These are phyloP conservation scores for Pocillopora meandrina DNA, from an alignment of 92 coral and sea anemone genomes.

Conservation along the genomic window DNA sequence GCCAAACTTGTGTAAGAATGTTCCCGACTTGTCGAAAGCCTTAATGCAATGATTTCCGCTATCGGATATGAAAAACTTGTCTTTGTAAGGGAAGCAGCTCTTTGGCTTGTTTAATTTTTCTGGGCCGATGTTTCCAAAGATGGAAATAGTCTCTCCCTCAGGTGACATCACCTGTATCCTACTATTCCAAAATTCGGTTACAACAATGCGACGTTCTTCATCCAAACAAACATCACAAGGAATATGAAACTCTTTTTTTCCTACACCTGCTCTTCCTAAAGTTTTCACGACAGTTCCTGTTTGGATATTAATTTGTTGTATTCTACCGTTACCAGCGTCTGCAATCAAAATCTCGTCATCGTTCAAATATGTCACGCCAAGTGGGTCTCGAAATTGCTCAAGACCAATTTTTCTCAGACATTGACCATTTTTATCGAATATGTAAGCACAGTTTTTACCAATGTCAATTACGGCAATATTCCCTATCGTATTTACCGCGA, in stretches of 20 bases:
- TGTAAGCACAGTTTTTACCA: neutral
- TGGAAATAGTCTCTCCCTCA: neutral
- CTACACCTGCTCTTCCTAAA: neutral
- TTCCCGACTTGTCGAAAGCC: neutral
- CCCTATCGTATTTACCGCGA: neutral
- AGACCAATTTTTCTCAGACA: neutral
- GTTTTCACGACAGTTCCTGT: neutral
- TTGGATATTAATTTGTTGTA: neutral
- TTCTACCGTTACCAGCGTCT: neutral
- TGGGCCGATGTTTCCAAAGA: neutral
- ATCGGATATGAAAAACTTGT: neutral
- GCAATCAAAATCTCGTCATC: neutral
- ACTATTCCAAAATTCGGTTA: neutral
- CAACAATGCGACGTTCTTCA: neutral
- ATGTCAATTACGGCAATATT: neutral
- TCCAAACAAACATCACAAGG: neutral
- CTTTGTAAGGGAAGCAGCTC: neutral
- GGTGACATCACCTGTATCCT: neutral
- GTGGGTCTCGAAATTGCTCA: neutral
- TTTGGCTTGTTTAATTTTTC: neutral
- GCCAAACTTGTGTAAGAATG: neutral
- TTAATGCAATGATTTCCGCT: neutral
- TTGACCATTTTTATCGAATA: neutral
- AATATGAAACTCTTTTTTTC: too few relatives aligned
- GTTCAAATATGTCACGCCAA: neutral